A percentile compares a stretch with the other conserved stretches of the same genome.
Conservation (phyloP, 2,888 invertebrate genomes). For the Phymatocera aterrima region DNA sequence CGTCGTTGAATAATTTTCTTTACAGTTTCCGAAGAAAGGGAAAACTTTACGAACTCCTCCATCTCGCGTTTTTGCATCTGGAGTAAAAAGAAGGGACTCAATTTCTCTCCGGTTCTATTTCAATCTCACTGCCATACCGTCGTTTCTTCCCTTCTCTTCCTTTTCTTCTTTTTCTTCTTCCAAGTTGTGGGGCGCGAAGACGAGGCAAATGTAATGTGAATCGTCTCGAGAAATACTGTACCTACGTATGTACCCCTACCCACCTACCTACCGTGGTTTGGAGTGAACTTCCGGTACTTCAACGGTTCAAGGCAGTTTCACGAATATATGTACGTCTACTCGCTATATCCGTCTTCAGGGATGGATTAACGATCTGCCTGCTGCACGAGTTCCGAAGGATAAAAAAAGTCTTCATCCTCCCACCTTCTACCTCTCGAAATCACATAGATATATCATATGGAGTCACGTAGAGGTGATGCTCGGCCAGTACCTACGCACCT, state of each 20-base stretch:
- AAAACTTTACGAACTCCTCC: not conserved
- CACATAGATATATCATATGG: not conserved
- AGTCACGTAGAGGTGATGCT: not conserved
- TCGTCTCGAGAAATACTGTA: not conserved
- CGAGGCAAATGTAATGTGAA: slow-evolving; percentile 5
- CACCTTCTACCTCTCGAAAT: not conserved
- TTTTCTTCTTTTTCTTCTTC: not conserved
- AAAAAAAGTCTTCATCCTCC: not conserved
- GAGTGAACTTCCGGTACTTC: slow-evolving; percentile 13
- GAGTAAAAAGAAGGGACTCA: not conserved
- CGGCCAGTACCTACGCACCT: not conserved
- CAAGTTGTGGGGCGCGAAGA: not conserved
- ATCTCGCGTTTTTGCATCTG: not conserved
- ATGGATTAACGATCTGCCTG: slow-evolving; percentile 26
- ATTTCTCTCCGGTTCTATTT: slow-evolving; percentile 14
- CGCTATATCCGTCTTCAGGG: slow-evolving; percentile 13
- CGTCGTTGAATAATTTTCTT: slow-evolving; percentile 8
- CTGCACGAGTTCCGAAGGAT: not conserved
- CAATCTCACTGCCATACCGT: not conserved
- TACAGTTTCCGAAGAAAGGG: not conserved
- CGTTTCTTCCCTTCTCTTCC: not conserved
- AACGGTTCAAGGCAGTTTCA: slow-evolving; percentile 27
- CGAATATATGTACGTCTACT: not conserved
- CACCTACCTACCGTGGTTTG: not conserved
- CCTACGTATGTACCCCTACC: too few relatives aligned